Evolutionary conservation across 2,113 vertebrate species (phyloP).

Genomic region (Campylorhamphus procurvoides): DNA sequence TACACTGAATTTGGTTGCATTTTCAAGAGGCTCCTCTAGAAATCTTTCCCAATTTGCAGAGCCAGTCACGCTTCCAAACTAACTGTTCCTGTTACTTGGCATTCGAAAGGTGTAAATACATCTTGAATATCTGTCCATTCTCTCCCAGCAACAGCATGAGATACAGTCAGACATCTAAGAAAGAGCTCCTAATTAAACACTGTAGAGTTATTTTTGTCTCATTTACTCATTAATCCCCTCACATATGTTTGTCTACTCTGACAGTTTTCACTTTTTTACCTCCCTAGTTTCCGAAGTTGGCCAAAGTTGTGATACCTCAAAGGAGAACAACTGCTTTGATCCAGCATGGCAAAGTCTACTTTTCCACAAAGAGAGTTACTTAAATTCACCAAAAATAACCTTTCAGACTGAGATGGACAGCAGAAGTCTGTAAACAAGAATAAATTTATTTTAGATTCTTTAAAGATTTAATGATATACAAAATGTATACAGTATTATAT

Average conservation of each 20-base stretch:
- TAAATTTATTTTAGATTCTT: slow-evolving; percentile 89
- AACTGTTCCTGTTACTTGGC: not conserved
- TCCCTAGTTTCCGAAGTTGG: not conserved
- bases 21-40: not conserved
- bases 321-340: not conserved
- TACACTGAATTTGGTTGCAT: not conserved
- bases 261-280: not conserved
- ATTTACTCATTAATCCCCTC: not conserved
- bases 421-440: slow-evolving; percentile 80
- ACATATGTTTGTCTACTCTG: not conserved
- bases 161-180: not conserved
- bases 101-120: not conserved
- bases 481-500: slow-evolving; percentile 93
- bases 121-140: not conserved
- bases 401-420: slow-evolving; percentile 3
- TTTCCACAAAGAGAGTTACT: not conserved
- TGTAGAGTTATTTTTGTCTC: not conserved
- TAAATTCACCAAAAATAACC: not conserved
- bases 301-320: not conserved
- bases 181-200: not conserved
- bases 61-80: not conserved
- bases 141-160: not conserved
- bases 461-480: slow-evolving; percentile 98
- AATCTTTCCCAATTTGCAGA: not conserved
- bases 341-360: not conserved